These are phyloP conservation scores for Campoplex nolae DNA, from an alignment of 2,888 invertebrate genomes.

Conservation along the genomic window DNA sequence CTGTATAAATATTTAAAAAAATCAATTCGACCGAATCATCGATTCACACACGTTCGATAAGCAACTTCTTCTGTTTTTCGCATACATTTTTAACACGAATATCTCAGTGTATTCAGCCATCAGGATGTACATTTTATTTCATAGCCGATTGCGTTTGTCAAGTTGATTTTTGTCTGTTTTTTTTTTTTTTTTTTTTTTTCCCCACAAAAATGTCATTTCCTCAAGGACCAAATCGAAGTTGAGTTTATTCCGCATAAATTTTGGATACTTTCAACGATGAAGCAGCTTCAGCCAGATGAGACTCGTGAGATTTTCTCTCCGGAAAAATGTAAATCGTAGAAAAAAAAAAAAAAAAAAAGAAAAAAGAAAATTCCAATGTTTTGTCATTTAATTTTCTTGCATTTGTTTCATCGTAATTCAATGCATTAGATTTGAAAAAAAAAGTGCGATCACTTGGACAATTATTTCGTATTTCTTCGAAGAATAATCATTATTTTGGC, in stretches of 20 bases:
- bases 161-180: neutral
- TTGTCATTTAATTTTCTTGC: too few species aligned
- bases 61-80: neutral
- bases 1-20: neutral
- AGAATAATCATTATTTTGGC: neutral
- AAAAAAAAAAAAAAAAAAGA: too few species aligned
- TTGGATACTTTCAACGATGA: neutral
- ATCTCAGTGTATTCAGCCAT: neutral
- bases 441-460: neutral
- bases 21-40: neutral
- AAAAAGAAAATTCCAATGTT: too few species aligned
- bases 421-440: neutral
- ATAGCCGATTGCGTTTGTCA: neutral
- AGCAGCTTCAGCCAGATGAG: too few species aligned
- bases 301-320: too few species aligned
- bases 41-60: neutral
- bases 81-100: neutral
- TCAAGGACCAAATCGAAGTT: neutral
- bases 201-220: neutral
- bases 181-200: neutral
- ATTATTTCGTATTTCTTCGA: neutral
- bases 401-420: too few species aligned
- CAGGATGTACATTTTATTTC: neutral
- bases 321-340: too few species aligned
- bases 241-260: neutral